phyloP scores from a whole-genome alignment of 2,888 invertebrate species.

The Phyllotreta striolata region DNA sequence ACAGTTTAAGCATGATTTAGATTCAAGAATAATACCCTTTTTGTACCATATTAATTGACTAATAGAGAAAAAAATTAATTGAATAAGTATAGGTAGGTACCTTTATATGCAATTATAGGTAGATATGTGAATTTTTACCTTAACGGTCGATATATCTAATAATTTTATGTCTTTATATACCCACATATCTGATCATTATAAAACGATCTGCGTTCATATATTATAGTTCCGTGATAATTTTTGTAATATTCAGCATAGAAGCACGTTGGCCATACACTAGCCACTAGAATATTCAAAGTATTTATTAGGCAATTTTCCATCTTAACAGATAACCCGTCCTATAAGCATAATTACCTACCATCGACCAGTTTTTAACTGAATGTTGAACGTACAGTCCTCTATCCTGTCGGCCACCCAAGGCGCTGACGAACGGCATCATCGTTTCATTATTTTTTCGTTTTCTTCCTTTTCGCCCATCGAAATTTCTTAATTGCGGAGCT shows the following conservation, averaged over 20 bases:
- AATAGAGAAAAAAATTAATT: no score
- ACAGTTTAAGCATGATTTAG: no score
- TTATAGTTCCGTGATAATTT: background rate
- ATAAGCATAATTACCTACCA: constrained; percentile 27
- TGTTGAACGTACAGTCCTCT: constrained; percentile 10
- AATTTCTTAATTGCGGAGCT: constrained; percentile 53
- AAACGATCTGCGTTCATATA: background rate
- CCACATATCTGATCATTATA: no score
- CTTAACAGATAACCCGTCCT: constrained; percentile 18
- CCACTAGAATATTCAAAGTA: constrained; percentile 19
- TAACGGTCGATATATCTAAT: no score
- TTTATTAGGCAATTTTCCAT: constrained; percentile 16
- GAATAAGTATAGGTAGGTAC: no score
- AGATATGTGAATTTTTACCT: no score
- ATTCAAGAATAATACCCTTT: no score
- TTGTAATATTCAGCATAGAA: constrained; percentile 1
- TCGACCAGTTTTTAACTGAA: constrained; percentile 25
- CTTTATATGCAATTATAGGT: no score
- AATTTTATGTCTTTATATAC: no score
- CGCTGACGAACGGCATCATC: constrained; percentile 43
- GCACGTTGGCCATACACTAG: background rate
- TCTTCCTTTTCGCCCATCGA: constrained; percentile 49
- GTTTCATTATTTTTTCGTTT: no score
- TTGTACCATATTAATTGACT: no score
- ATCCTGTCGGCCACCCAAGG: constrained; percentile 52